phyloP scores from a whole-genome alignment of 2,888 invertebrate genomes.

The Therioaphis trifolii region DNA sequence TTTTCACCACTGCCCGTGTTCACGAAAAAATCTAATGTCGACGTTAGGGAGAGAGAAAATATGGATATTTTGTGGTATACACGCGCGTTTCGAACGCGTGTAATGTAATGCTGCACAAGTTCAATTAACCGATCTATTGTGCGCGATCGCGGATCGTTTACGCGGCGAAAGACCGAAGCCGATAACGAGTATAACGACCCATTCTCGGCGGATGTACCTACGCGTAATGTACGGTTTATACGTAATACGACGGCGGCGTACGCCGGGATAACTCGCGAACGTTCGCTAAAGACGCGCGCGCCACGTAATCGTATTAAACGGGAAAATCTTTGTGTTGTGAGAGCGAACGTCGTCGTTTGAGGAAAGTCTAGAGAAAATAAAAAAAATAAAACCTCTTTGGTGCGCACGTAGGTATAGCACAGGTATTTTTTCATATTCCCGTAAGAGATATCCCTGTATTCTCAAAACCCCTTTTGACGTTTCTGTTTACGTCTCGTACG shows the following conservation, averaged over 20 bases:
- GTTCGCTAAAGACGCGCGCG: constrained; percentile 1
- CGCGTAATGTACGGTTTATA: not conserved
- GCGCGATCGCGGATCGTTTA: constrained; percentile 49
- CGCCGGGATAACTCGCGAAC: constrained; percentile 17
- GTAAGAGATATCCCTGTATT: too few relatives aligned
- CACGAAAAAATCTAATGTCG: constrained; percentile 29
- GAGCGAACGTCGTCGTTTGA: not conserved
- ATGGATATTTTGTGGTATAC: not conserved
- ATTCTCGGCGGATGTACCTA: not conserved
- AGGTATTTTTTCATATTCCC: too few relatives aligned
- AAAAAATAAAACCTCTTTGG: too few relatives aligned
- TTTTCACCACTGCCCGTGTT: not conserved
- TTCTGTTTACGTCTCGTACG: too few relatives aligned
- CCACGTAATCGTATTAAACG: too few relatives aligned
- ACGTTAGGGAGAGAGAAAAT: not conserved
- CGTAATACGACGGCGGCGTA: not conserved
- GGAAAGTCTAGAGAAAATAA: not conserved
- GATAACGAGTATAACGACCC: constrained; percentile 42
- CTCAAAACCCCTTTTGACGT: too few relatives aligned
- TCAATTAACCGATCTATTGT: constrained; percentile 56
- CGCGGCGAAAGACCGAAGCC: constrained; percentile 27
- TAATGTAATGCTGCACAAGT: constrained; percentile 1
- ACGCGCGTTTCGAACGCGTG: not conserved
- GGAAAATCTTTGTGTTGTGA: constrained; percentile 12
- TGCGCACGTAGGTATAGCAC: too few relatives aligned